Conservation (phyloP, 1,140 invertebrate species). For the Tetragnatha versicolor region DNA sequence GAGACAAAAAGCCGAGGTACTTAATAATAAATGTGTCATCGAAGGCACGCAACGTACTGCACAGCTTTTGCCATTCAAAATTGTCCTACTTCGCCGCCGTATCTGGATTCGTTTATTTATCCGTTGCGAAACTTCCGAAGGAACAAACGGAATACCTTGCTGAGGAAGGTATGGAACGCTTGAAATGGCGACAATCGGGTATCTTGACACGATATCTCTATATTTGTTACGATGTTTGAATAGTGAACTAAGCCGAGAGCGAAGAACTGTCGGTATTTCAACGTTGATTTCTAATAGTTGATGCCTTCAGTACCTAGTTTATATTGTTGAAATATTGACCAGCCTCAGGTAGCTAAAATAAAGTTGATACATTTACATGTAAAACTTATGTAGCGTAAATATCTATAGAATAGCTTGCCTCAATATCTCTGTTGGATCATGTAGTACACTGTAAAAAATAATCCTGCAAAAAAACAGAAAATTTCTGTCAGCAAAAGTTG, state of each 20-base stretch:
- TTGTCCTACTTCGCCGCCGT: constrained; percentile 19
- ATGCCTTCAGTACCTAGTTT: neutral
- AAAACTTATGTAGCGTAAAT: too few species aligned
- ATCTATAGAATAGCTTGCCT: too few species aligned
- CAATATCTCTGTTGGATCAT: too few species aligned
- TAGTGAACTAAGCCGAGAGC: neutral
- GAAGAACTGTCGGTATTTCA: neutral
- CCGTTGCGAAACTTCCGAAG: neutral
- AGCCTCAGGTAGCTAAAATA: too few species aligned
- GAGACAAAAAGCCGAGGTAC: constrained; percentile 10
- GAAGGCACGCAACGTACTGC: constrained; percentile 7
- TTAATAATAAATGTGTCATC: constrained; percentile 51
- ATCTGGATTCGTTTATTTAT: neutral
- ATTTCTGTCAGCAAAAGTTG: too few species aligned
- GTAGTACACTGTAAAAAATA: too few species aligned
- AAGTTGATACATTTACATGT: too few species aligned
- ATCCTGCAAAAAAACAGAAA: too few species aligned
- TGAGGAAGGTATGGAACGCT: neutral
- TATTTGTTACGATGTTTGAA: too few species aligned
- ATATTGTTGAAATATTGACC: too few species aligned
- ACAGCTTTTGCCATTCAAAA: constrained; percentile 15
- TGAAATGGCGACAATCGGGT: neutral
- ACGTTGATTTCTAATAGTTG: neutral
- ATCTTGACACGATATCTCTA: constrained; percentile 25
- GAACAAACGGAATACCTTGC: neutral